These are phyloP conservation scores for Pyrochroa serraticornis DNA, from an alignment of 2,888 invertebrate genomes.

Conservation along the genomic window DNA sequence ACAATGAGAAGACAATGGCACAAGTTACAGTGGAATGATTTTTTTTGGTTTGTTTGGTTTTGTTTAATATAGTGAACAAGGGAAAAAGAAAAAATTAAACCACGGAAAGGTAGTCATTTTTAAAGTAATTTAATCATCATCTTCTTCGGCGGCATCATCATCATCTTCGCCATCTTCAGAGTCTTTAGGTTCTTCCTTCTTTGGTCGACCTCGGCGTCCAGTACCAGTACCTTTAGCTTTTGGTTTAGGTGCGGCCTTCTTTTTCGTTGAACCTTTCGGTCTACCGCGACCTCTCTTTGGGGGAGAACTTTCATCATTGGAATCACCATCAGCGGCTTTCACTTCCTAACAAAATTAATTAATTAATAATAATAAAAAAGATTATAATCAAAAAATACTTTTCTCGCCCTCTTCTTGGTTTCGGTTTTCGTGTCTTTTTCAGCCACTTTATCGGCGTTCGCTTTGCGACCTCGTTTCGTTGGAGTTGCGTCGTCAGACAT, in stretches of 20 bases:
- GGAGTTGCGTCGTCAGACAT: constrained; percentile 56
- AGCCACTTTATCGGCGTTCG: constrained; percentile 37
- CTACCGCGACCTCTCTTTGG: constrained; percentile 63
- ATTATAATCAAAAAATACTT: constrained; percentile 31
- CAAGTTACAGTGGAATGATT: background rate
- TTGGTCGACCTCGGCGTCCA: constrained; percentile 59
- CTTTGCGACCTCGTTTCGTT: constrained; percentile 61
- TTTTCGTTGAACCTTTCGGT: constrained; percentile 63
- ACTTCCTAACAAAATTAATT: constrained; percentile 25
- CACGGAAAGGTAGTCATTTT: background rate
- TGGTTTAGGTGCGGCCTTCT: constrained; percentile 55
- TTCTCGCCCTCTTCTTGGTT: constrained; percentile 43
- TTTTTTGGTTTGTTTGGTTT: background rate
- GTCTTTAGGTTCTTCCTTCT: constrained; percentile 56
- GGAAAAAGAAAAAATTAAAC: background rate
- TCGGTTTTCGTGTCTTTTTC: constrained; percentile 43
- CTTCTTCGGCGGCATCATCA: constrained; percentile 53
- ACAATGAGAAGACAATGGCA: background rate
- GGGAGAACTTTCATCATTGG: constrained; percentile 50
- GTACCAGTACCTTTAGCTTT: constrained; percentile 53
- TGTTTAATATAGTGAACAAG: too few species aligned
- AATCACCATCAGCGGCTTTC: constrained; percentile 43
- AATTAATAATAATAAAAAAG: constrained; percentile 15
- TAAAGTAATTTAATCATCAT: constrained; percentile 45
- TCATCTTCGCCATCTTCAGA: constrained; percentile 57